Percentiles rank a stretch among this genome's conserved stretches.
Evolutionary conservation across 2,797 vertebrate genomes (phyloP).

Genomic region (Sebastiscus tertius): DNA sequence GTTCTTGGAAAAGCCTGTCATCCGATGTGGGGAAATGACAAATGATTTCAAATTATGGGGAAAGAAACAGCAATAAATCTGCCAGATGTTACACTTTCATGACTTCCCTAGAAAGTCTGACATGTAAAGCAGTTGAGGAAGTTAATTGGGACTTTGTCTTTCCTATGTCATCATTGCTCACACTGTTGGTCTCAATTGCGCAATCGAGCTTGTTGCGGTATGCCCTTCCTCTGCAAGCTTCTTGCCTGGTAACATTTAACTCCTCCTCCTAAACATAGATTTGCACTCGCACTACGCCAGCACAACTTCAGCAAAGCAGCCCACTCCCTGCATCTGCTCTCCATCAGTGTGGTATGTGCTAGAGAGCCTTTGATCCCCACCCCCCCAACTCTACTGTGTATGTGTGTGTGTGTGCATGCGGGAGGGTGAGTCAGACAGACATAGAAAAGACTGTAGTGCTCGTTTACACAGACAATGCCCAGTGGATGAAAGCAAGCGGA

Average conservation of each 20-base stretch:
- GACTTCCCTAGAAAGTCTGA: constrained; percentile 25
- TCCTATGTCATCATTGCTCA: constrained; percentile 54
- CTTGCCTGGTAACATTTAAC: constrained; percentile 68
- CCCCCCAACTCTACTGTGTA: constrained; percentile 39
- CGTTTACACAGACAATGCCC: constrained; percentile 73
- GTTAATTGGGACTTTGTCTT: constrained; percentile 53
- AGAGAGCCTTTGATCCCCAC: constrained; percentile 80
- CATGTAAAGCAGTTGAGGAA: constrained; percentile 28
- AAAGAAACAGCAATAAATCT: constrained; percentile 5
- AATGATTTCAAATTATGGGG: background rate
- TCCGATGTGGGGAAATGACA: background rate
- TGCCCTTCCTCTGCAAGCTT: constrained; percentile 47
- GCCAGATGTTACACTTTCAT: constrained; percentile 6
- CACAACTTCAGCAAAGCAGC: constrained; percentile 70
- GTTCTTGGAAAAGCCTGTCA: constrained; percentile 4
- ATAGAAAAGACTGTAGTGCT: constrained; percentile 68
- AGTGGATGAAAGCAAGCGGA: constrained; percentile 67
- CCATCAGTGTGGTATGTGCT: constrained; percentile 85
- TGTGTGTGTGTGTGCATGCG: constrained; percentile 27
- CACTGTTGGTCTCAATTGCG: constrained; percentile 44
- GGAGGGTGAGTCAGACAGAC: constrained; percentile 65
- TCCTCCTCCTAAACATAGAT: constrained; percentile 75
- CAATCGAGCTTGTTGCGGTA: constrained; percentile 46
- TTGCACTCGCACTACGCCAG: constrained; percentile 65
- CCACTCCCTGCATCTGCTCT: constrained; percentile 85